Evolutionary conservation across 1,140 invertebrate genomes (phyloP).

Genomic region (Caenorhabditis latens): DNA sequence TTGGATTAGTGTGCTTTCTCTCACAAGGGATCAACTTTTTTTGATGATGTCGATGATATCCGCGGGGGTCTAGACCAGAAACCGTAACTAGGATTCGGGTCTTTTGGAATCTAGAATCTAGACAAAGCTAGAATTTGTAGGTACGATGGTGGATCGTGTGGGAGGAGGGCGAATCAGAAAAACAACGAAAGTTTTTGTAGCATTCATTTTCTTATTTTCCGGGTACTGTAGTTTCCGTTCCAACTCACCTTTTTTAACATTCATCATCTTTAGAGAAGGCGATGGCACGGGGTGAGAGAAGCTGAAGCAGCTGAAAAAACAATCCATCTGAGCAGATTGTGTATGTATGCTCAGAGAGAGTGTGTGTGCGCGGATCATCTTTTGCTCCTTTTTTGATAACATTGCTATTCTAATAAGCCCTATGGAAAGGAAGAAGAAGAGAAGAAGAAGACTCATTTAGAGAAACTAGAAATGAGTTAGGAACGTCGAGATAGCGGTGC

Average conservation of each 20-base stretch:
- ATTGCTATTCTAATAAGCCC: neutral
- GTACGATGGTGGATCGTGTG: neutral
- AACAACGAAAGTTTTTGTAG: too few species aligned
- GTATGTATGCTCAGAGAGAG: neutral
- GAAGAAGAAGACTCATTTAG: neutral
- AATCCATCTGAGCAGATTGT: conserved; percentile 17
- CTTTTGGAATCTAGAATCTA: too few species aligned
- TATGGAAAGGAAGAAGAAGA: neutral
- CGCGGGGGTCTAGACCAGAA: neutral
- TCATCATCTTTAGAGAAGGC: too few species aligned
- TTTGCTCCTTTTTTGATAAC: neutral
- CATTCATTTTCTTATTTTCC: too few species aligned
- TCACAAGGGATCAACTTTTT: conserved; percentile 8
- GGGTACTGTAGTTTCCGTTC: too few species aligned
- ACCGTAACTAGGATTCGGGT: too few species aligned
- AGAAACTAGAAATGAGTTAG: neutral
- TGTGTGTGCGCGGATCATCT: neutral
- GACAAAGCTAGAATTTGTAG: neutral
- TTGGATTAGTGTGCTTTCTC: conserved; percentile 36
- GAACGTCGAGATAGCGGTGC: neutral
- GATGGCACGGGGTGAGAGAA: neutral
- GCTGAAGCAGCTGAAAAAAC: conserved; percentile 8
- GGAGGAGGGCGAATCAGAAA: neutral
- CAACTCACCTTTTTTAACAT: too few species aligned
- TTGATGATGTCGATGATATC: conserved; percentile 21